phyloP scores from a whole-genome alignment of 2,113 vertebrate species.

The Antechinus flavipes region DNA sequence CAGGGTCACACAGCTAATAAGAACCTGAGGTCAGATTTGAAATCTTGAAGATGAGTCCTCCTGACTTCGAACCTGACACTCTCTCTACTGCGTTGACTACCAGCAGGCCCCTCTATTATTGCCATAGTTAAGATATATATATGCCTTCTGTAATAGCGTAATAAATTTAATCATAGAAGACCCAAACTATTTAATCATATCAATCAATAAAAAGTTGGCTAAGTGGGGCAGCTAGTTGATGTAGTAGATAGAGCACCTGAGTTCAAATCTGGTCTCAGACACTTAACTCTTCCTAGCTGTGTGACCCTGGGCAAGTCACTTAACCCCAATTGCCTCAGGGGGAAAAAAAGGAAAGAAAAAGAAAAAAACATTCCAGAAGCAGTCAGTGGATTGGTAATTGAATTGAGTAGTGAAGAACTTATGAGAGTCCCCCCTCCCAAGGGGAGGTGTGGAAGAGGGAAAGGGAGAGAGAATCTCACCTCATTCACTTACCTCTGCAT shows the following conservation, averaged over 20 bases:
- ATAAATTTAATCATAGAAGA: not conserved
- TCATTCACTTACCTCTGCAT: not conserved
- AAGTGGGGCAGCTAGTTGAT: not conserved
- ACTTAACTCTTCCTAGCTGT: too few species aligned
- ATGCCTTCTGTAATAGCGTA: not conserved
- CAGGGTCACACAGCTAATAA: not conserved
- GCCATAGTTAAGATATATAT: not conserved
- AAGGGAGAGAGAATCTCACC: not conserved
- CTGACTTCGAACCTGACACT: not conserved
- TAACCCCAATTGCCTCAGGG: too few species aligned
- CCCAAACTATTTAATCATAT: not conserved
- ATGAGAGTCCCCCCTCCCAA: not conserved
- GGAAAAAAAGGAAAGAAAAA: too few species aligned
- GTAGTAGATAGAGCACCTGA: too few species aligned
- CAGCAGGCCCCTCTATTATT: not conserved
- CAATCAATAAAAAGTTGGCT: not conserved
- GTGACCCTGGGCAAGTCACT: too few species aligned
- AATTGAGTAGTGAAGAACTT: not conserved
- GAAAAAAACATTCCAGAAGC: not conserved
- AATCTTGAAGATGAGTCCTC: not conserved
- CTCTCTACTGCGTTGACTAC: not conserved
- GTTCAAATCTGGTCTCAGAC: not conserved
- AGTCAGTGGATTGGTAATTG: not conserved
- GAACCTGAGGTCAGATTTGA: not conserved
- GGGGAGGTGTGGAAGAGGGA: not conserved